Base-by-base conservation (phyloP, 2,797 vertebrate species). In the Avahi laniger region DNA sequence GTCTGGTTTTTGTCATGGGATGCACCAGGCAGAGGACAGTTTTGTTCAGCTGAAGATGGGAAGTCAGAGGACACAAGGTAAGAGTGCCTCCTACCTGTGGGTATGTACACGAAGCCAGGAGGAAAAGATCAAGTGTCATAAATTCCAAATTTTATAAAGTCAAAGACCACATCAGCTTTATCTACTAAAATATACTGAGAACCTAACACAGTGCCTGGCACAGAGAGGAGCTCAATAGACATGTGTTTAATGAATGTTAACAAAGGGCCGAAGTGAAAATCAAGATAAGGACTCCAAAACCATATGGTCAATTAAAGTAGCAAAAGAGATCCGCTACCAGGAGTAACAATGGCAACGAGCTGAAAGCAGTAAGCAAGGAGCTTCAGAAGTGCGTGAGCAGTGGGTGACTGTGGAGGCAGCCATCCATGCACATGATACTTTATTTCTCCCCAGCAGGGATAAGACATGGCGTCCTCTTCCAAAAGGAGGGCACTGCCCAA, bases 351-450 rank as follows among this genome's bases (percentile, higher is more conserved):
- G 2, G 17, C 41, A 50, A 26, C 0, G 61, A 59, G 18, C 1
- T 38, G 41, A 78, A 78, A 84, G 46, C 20, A 84, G 20, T 12
- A 15, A 43, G 9, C 5, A 26, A 22, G n/a, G 30, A 57, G 38
- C 4, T 30, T 70, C 18, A 13, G 14, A 9, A 26, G 2, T 30
- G 24, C 18, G 22, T 6, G 24, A 33, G 63, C 9, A 4, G 38
- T 12, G 22, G 7, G 12, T 11, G 26, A 20, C 6, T 0, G 7
- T 41, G 41, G 38, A 7, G 13, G 26, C 4, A n/a, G 30, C 15
- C 0, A 3, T 50, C 24, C 0, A 0, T 20, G n/a, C 7, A 26
- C 7, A 3, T 1, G 17, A 28, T 54, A 35, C 17, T 28, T 38
- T 6, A 33, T 14, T 38, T 82, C 54, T 28, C 41, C 67, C 67